phyloP scores from a whole-genome alignment of 2,113 vertebrate genomes.

The Podilymbus podiceps region DNA sequence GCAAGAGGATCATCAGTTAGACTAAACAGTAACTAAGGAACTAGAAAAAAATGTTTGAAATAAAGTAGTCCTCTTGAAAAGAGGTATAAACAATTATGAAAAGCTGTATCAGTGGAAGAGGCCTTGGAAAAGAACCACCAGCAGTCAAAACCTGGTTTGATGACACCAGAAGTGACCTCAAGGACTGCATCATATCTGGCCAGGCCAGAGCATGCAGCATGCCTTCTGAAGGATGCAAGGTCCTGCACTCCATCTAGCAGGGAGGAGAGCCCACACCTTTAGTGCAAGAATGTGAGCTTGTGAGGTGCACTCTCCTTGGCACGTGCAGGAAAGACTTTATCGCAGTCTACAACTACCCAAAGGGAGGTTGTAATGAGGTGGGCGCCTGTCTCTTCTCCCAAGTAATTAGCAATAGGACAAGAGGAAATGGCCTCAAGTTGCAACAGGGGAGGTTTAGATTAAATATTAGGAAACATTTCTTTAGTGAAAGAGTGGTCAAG shows the following conservation, averaged over 20 bases:
- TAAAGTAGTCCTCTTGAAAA: not conserved
- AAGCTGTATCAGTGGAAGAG: not conserved
- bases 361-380: too few species aligned
- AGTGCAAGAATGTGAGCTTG: rapidly evolving
- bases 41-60: not conserved
- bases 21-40: not conserved
- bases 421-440: too few species aligned
- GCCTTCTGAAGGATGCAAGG: not conserved
- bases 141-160: not conserved
- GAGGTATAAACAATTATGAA: not conserved
- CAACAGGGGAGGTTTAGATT: too few species aligned
- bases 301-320: not conserved
- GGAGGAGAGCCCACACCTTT: not conserved
- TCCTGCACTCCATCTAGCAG: not conserved
- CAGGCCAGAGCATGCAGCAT: not conserved
- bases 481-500: too few species aligned
- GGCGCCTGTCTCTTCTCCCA: too few species aligned
- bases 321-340: rapidly evolving
- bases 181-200: not conserved
- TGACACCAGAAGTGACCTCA: not conserved
- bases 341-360: too few species aligned
- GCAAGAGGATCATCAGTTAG: not conserved
- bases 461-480: too few species aligned
- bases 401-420: too few species aligned
- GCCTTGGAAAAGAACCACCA: not conserved